Base-by-base conservation (phyloP, 2,113 vertebrate species). In the Syngnathus floridae region DNA sequence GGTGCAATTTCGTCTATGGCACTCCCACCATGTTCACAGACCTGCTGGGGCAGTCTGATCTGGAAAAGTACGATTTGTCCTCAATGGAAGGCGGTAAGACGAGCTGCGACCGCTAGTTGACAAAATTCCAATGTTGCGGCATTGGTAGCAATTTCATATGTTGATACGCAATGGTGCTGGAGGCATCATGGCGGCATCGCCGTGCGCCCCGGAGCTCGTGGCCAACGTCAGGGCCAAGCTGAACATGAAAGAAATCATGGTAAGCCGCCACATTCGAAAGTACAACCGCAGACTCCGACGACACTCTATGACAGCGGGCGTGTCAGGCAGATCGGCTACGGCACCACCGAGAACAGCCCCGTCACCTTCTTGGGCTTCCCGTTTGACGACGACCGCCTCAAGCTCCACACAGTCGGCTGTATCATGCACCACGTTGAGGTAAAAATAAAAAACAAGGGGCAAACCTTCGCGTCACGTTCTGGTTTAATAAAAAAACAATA, bases 281-380 rank as follows among this genome's bases (percentile, higher is more conserved):
- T 10, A 51, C 2, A 17, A 9, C 56, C 4, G 7, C 36, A 9
- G 3, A 1, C 36, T 40, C 46, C 43, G 57, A 21, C 0, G 19
- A 37, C 19, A 21, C 9, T 46, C 14, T 14, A 1, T 1, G 4
- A 45, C 13, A 31, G 4, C 0, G 1, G 43, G 4, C 13, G 36
- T 17, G 0, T 46, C 58, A 1, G 61, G 61, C 73, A 99, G 97
- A 73, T 93, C 61, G 77, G 12, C 37, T 99, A 97, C 37, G 96
- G 97, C 75, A 93, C 93, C 61, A 99, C 97, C 2, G 97, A 99
- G 84, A 99, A 94, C 76, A 97, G 97, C 64, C 95, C 95, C 0
- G 58, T 93, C 58, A 95, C 95, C 35, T 99, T 99, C 79, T 59
- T 92, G 75, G 91, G 90, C 22, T 91, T 91, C 67, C 90, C 90